These are phyloP conservation scores for Phoenicopterus ruber DNA, from an alignment of 2,113 vertebrate species.

Conservation along the genomic window DNA sequence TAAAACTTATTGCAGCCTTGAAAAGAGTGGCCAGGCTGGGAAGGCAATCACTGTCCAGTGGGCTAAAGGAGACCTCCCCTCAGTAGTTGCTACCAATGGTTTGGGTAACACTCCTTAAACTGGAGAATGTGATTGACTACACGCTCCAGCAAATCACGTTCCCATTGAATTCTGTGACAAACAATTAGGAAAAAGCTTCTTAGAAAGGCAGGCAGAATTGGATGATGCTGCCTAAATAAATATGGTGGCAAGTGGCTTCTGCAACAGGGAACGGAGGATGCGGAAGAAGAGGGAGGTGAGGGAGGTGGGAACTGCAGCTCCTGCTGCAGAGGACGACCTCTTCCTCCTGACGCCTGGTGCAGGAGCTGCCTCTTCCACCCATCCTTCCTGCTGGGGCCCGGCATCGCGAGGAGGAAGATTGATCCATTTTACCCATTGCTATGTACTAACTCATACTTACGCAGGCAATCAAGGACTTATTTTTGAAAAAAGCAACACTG, in stretches of 20 bases:
- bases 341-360: background rate
- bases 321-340: background rate
- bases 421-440: background rate
- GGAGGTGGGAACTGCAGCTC: background rate
- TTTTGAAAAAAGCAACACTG: background rate
- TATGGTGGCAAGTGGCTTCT: background rate
- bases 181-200: background rate
- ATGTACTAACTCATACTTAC: rapidly evolving
- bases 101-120: background rate
- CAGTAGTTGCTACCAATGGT: background rate
- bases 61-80: background rate
- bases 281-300: background rate
- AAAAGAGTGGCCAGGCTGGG: background rate
- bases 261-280: background rate
- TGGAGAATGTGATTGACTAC: background rate
- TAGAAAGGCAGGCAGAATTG: background rate
- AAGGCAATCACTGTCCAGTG: background rate
- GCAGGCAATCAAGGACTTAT: background rate
- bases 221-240: background rate
- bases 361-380: background rate
- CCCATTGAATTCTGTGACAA: background rate
- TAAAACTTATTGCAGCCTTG: background rate
- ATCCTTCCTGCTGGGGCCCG: rapidly evolving
- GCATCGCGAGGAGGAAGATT: background rate
- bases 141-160: background rate